Conservation (phyloP, 2,888 invertebrate species). For the Ophion obscuratus region DNA sequence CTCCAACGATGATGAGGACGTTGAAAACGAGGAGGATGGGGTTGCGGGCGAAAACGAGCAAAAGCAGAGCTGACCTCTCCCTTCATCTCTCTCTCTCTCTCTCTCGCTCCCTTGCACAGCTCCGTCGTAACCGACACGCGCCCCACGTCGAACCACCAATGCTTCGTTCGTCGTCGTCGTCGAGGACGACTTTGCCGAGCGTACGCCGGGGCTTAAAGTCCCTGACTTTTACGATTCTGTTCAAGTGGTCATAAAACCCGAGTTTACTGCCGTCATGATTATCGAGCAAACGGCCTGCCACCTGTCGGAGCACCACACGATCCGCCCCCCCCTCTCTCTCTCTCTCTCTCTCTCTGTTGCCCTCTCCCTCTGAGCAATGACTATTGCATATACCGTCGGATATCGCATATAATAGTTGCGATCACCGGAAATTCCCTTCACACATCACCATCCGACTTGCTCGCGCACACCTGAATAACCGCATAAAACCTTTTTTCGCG, state of each 20-base stretch:
- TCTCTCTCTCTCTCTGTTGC: conserved; percentile 12
- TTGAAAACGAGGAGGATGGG: conserved; percentile 46
- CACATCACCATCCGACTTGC: conserved; percentile 35
- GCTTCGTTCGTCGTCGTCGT: conserved; percentile 41
- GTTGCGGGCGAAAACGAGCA: conserved; percentile 45
- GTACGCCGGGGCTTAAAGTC: conserved; percentile 82
- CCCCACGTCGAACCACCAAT: conserved; percentile 75
- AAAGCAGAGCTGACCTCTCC: conserved; percentile 30
- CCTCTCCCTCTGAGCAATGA: conserved; percentile 51
- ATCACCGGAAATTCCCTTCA: conserved; percentile 56
- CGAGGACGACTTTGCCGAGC: conserved; percentile 46
- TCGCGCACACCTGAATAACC: conserved; percentile 11
- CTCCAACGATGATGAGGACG: conserved; percentile 45
- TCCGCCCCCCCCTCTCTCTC: conserved; percentile 51
- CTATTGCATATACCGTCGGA: conserved; percentile 48
- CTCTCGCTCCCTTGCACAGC: conserved; percentile 74
- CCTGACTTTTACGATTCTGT: conserved; percentile 86
- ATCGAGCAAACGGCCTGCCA: conserved; percentile 84
- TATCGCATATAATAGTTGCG: conserved; percentile 38
- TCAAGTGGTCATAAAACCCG: conserved; percentile 87
- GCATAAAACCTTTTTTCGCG: conserved; percentile 7
- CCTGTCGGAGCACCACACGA: conserved; percentile 82
- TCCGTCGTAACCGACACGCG: conserved; percentile 83
- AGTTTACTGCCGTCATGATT: conserved; percentile 85
- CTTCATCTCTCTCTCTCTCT: conserved; percentile 24